Percentiles rank a stretch among this genome's conserved stretches.
These are phyloP conservation scores for Venusia cambrica DNA, from an alignment of 2,888 invertebrate genomes.

Conservation along the genomic window DNA sequence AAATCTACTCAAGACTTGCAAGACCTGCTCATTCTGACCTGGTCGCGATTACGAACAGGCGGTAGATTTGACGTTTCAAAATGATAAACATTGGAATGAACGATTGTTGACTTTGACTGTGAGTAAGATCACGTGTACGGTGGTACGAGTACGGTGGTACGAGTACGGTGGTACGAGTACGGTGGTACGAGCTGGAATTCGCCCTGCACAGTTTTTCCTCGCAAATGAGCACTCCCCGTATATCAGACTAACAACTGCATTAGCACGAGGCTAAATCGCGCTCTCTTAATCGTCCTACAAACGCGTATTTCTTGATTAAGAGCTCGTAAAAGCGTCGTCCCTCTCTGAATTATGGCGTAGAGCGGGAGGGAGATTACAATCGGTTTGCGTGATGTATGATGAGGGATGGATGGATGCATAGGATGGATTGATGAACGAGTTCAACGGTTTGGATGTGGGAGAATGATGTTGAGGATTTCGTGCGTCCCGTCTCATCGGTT, in stretches of 20 bases:
- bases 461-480: constrained; percentile 5
- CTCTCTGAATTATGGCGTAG: constrained; percentile 58
- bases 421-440: constrained; percentile 7
- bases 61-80: no score
- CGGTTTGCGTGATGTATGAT: constrained; percentile 34
- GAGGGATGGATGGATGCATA: constrained; percentile 13
- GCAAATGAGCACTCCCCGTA: constrained; percentile 26
- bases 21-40: no score
- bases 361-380: constrained; percentile 55
- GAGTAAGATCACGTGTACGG: no score
- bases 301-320: constrained; percentile 75
- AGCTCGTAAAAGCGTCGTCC: constrained; percentile 75
- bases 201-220: constrained; percentile 9
- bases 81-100: no score
- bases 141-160: no score
- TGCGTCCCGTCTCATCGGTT: no score
- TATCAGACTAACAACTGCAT: constrained; percentile 67
- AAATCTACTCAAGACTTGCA: no score
- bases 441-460: no score
- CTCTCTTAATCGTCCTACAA: constrained; percentile 64
- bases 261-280: constrained; percentile 63
- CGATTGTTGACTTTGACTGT: no score
- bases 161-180: no score
- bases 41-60: no score
- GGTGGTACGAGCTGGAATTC: constrained; percentile 3